Base-by-base conservation (phyloP, 1,140 invertebrate species). In the Hypsibius dujardini region DNA sequence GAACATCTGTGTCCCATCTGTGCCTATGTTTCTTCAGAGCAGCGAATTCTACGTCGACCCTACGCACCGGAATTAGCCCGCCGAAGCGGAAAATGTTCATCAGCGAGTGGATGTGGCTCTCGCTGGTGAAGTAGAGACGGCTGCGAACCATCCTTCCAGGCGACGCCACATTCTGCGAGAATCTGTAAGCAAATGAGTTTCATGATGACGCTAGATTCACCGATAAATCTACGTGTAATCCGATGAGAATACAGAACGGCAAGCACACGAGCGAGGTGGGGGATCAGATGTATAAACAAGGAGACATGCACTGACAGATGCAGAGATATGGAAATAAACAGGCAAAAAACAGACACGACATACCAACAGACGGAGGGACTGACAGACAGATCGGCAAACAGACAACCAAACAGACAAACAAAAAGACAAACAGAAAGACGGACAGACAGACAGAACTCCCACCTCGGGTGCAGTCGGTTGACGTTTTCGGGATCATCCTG, bases 101-200 rank as follows among this genome's bases (percentile, higher is more conserved):
- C 71, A 99, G 81, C 2, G 95, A 98, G 81, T 99, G 96, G 71
- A 99, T 92, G 81, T 99, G 96, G 79, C 92, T 95, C 82, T 99
- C 96, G 79, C 92, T 97, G 1, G 96, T 99, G 78, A 99, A 99
- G 80, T 99, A 99, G 1, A 99, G 82, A 14, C 96, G 84, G 1
- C 95, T 97, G 46, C 95, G 83, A 1, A 99, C 96, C 82, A 98
- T 95, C 69, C 96, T 83, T 69, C 95, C 92, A 69, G 96, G 96
- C 79, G 93, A 95, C 69, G 92, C 62, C 12, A 67, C 42, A 67
- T 67, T 95, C 81, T 96, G 92, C 2, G 94, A 97, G 82, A 96
- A 97, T 75, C 88, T 89, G 76, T 78, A 77, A 70, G 73, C 69
- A 72, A 71, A 73, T 47, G 59, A 42, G 28, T 28, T 28, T 28